Conservation (phyloP, 2,113 vertebrate species). For the Pachycephala philippinensis region DNA sequence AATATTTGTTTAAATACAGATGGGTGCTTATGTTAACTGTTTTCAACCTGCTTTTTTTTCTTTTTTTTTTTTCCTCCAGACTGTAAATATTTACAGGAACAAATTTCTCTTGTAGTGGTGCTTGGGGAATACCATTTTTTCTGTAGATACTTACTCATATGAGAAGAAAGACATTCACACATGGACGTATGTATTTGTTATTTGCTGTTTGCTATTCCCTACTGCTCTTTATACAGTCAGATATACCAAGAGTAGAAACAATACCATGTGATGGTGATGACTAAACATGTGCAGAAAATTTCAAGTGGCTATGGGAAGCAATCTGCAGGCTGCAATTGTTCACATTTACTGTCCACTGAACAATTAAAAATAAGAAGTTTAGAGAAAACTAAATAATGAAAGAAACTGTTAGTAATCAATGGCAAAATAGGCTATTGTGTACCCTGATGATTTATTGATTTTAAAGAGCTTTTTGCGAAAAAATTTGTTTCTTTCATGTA, state of each 20-base stretch:
- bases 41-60: neutral
- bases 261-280: neutral
- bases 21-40: neutral
- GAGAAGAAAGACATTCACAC: neutral
- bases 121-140: neutral
- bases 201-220: neutral
- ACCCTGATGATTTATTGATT: neutral
- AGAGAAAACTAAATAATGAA: neutral
- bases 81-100: neutral
- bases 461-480: neutral
- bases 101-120: neutral
- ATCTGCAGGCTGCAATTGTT: neutral
- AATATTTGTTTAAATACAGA: neutral
- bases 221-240: neutral
- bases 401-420: neutral
- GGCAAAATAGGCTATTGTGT: neutral
- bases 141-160: neutral
- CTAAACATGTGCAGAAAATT: neutral
- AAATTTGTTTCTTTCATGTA: neutral
- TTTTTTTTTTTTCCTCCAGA: neutral
- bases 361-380: neutral
- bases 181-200: neutral
- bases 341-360: neutral
- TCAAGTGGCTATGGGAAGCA: neutral
- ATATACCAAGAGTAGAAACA: neutral